phyloP scores from a whole-genome alignment of 2,797 vertebrate genomes.

The Leptatherina wallacei region DNA sequence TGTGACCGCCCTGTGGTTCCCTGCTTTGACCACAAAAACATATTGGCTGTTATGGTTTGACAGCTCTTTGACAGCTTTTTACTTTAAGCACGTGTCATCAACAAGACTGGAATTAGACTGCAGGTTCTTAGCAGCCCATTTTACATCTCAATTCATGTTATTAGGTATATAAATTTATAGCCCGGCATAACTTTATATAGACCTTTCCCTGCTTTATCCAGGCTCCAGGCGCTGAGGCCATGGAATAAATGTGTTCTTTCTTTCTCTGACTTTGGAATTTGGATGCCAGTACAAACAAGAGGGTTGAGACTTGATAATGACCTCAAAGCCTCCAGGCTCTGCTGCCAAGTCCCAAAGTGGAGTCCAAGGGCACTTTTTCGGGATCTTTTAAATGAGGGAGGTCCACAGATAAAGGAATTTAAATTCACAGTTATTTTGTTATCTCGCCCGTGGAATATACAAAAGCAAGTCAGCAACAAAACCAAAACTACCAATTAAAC shows the following conservation, averaged over 20 bases:
- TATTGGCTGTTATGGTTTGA: slow-evolving; percentile 63
- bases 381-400: slow-evolving; percentile 6
- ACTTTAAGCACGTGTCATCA: slow-evolving; percentile 51
- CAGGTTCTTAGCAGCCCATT: slow-evolving; percentile 32
- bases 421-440: no score
- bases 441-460: background rate
- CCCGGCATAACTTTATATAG: slow-evolving; percentile 59
- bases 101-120: slow-evolving; percentile 20
- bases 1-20: slow-evolving; percentile 64
- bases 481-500: background rate
- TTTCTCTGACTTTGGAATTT: slow-evolving; percentile 42
- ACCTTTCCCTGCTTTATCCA: slow-evolving; percentile 20
- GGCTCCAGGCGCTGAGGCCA: slow-evolving; percentile 31
- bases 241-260: slow-evolving; percentile 51
- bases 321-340: slow-evolving; percentile 38
- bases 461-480: background rate
- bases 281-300: slow-evolving; percentile 51
- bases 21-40: slow-evolving; percentile 65
- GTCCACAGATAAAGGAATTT: background rate
- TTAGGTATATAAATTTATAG: slow-evolving; percentile 58
- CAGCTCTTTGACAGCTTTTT: slow-evolving; percentile 59
- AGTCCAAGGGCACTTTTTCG: slow-evolving; percentile 5
- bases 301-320: slow-evolving; percentile 48
- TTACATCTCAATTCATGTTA: slow-evolving; percentile 38
- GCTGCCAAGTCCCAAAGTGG: slow-evolving; percentile 28